Evolutionary conservation across 1,140 invertebrate genomes (phyloP).

Genomic region (Zaprionus vittiger): DNA sequence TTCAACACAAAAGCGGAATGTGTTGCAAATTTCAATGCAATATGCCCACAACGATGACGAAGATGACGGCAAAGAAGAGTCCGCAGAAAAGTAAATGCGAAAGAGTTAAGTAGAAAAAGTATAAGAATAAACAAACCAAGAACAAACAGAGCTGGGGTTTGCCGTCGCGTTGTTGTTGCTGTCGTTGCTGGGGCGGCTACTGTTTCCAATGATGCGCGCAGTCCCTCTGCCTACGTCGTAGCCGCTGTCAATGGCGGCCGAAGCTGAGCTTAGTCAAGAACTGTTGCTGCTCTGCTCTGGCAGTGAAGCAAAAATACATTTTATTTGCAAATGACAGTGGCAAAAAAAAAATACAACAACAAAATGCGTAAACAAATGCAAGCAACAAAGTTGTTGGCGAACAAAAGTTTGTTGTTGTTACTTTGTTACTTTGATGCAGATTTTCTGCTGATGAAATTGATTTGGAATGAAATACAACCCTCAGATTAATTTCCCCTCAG

Average conservation of each 20-base stretch:
- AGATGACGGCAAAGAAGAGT: slow-evolving; percentile 16
- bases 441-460: slow-evolving; percentile 48
- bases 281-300: not conserved
- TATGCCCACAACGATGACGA: slow-evolving; percentile 53
- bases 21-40: slow-evolving; percentile 80
- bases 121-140: slow-evolving; percentile 73
- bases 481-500: slow-evolving; percentile 17
- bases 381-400: not conserved
- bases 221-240: not conserved
- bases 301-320: slow-evolving; percentile 18
- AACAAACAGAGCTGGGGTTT: slow-evolving; percentile 61
- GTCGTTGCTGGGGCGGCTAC: not conserved
- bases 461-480: slow-evolving; percentile 26
- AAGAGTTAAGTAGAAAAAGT: slow-evolving; percentile 66
- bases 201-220: not conserved
- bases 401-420: not conserved
- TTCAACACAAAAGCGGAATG: slow-evolving; percentile 67
- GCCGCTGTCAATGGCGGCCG: slow-evolving; percentile 29
- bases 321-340: slow-evolving; percentile 27
- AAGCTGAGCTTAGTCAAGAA: slow-evolving; percentile 28
- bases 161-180: slow-evolving; percentile 9
- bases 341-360: slow-evolving; percentile 13
- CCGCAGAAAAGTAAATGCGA: slow-evolving; percentile 36
- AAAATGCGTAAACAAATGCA: slow-evolving; percentile 18
- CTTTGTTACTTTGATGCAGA: slow-evolving; percentile 8